These are phyloP conservation scores for Epizoanthus ramosus DNA, from an alignment of 92 coral and sea anemone species.

Conservation along the genomic window DNA sequence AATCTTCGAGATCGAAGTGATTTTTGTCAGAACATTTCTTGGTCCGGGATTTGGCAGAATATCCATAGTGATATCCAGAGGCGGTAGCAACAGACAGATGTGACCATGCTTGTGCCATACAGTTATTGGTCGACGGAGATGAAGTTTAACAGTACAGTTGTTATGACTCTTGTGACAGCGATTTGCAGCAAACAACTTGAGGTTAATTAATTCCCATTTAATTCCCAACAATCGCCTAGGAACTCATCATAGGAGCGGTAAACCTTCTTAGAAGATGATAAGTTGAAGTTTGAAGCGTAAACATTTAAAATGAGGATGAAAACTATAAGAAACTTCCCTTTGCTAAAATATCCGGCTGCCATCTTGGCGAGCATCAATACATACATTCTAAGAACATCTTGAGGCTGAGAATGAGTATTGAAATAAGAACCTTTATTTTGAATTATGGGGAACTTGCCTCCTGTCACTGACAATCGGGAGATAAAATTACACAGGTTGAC, in stretches of 20 bases:
- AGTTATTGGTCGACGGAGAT: constrained; percentile 28
- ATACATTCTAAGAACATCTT: too few relatives aligned
- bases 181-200: constrained; percentile 14
- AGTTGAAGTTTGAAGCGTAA: constrained; percentile 19
- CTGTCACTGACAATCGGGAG: too few relatives aligned
- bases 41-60: constrained; percentile 44
- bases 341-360: constrained; percentile 35
- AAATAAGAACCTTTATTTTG: too few relatives aligned
- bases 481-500: too few relatives aligned
- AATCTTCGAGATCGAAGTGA: constrained; percentile 1
- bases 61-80: constrained; percentile 45
- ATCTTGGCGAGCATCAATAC: constrained; percentile 16
- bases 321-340: constrained; percentile 11
- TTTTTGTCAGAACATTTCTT: constrained; percentile 8
- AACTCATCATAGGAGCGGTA: background rate
- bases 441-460: too few relatives aligned
- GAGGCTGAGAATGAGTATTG: too few relatives aligned
- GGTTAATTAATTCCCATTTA: constrained; percentile 20
- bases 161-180: constrained; percentile 2
- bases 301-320: background rate
- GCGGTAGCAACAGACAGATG: constrained; percentile 34
- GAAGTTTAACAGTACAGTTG: constrained; percentile 33
- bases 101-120: constrained; percentile 50
- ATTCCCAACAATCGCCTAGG: constrained; percentile 10
- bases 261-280: constrained; percentile 21